Conservation (phyloP, 2,888 invertebrate genomes). For the Drosophila vallismaia region DNA sequence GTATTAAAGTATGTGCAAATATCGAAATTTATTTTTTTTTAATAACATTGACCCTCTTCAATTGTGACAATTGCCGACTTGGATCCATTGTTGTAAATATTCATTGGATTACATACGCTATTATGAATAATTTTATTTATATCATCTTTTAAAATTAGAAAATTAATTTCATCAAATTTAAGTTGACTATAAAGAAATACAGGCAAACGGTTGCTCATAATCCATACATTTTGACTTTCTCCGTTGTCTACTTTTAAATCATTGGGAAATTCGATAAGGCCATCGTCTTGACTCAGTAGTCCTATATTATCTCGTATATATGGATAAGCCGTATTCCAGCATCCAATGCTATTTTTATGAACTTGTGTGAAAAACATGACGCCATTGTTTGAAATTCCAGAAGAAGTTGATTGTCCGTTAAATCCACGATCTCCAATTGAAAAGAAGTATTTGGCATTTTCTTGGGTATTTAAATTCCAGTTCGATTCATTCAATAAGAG, state of each 20-base stretch:
- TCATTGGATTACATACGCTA: conserved; percentile 88
- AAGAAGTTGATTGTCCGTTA: conserved; percentile 89
- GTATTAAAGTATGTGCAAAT: not conserved
- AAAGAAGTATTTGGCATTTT: conserved; percentile 77
- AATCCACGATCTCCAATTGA: conserved; percentile 85
- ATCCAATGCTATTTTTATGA: conserved; percentile 89
- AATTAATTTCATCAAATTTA: conserved; percentile 88
- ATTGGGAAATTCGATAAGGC: conserved; percentile 90
- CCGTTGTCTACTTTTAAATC: conserved; percentile 91
- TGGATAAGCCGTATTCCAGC: conserved; percentile 91
- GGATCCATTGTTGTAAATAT: conserved; percentile 6
- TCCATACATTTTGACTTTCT: conserved; percentile 88
- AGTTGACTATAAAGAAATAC: conserved; percentile 88
- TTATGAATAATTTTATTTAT: conserved; percentile 87
- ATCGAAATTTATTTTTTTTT: conserved; percentile 5
- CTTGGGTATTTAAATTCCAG: conserved; percentile 81
- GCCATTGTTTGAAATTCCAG: conserved; percentile 88
- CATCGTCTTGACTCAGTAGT: conserved; percentile 32
- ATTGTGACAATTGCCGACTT: conserved; percentile 43
- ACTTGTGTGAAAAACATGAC: conserved; percentile 92
- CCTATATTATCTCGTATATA: conserved; percentile 87
- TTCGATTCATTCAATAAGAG: conserved; percentile 87
- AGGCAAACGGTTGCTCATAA: conserved; percentile 90
- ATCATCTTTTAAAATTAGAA: conserved; percentile 89
- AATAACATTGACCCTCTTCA: conserved; percentile 69